phyloP scores from a whole-genome alignment of 2,888 invertebrate genomes.

The Opisthograptis luteolata region DNA sequence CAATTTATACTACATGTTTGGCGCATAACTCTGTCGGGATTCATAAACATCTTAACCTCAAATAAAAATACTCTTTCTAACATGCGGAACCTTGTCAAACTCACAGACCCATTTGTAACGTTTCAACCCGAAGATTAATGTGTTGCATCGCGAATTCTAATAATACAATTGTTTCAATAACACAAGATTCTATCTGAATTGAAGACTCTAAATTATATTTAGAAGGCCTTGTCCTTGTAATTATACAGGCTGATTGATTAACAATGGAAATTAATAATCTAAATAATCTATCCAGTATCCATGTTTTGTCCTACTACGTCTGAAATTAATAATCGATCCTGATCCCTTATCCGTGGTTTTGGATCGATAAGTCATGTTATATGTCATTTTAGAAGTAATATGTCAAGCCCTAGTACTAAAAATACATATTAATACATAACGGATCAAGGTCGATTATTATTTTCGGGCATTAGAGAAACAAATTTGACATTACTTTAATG shows the following conservation, averaged over 20 bases:
- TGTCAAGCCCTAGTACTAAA: too few species aligned
- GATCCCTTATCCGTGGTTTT: too few species aligned
- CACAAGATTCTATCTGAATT: constrained; percentile 15
- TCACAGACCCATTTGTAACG: constrained; percentile 30
- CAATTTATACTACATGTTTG: constrained; percentile 13
- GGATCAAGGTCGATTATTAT: too few species aligned
- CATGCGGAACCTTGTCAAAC: constrained; percentile 33
- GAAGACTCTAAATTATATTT: constrained; percentile 21
- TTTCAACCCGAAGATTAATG: constrained; percentile 24
- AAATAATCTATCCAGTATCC: too few species aligned
- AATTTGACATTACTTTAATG: too few species aligned
- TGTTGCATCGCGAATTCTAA: constrained; percentile 25
- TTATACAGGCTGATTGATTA: background rate
- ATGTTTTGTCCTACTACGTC: too few species aligned
- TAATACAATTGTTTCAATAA: constrained; percentile 28
- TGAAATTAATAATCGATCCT: too few species aligned
- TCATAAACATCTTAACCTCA: constrained; percentile 25
- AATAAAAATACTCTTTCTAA: constrained; percentile 19
- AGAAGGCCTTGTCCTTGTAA: constrained; percentile 21
- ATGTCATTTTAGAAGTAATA: too few species aligned
- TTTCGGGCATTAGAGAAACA: too few species aligned
- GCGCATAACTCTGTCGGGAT: constrained; percentile 17
- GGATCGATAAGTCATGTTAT: too few species aligned
- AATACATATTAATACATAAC: too few species aligned
- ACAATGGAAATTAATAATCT: too few species aligned